Evolutionary conservation across 2,888 invertebrate species (phyloP), one percentile per base, ranked within the genome.

Genomic region (Malacosoma neustria): DNA sequence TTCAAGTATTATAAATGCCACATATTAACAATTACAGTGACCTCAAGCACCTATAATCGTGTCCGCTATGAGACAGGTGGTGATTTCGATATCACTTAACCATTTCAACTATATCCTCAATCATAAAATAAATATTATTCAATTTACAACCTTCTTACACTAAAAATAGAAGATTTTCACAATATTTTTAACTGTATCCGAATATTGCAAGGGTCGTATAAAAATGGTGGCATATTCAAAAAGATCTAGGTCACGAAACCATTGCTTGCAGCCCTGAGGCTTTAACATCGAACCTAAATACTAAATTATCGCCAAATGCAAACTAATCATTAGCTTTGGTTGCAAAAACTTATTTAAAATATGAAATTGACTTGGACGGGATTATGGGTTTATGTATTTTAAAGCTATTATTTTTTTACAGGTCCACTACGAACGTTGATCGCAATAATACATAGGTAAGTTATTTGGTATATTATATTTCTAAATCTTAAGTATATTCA

Each of bases 201-300:
- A 41, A 45, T 43, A 56, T 59, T 54, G 34, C 38, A 22, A 32
- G 40, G 66, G 13, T 57, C 68, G 51, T 32, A 42, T 42, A 43
- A 50, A 40, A 46, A 38, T 70, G 70, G 75, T 56, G 54, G 50
- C 61, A 47, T 64, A 54, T 65, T 69, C 53, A 71, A 69, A 77
- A 74, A 77, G 61, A 79, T 77, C 82, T 82, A 82, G 81, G 75
- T 76, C 81, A 84, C 84, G 82, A 76, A 73, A 72, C 61, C 65
- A 73, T 71, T 74, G 77, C 70, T 71, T 53, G 61, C 60, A 66
- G 77, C 74, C 80, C 60, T 51, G 59, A 57, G 80, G 76, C 72
- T 44, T 63, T 66, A 71, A 67, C 72, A 72, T 72, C 72, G 64
- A 65, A 69, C 65, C 65, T 71, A 72, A 75, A 77, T 72, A 73